phyloP scores from a whole-genome alignment of 2,797 vertebrate species.

The Notolepis coatsorum region DNA sequence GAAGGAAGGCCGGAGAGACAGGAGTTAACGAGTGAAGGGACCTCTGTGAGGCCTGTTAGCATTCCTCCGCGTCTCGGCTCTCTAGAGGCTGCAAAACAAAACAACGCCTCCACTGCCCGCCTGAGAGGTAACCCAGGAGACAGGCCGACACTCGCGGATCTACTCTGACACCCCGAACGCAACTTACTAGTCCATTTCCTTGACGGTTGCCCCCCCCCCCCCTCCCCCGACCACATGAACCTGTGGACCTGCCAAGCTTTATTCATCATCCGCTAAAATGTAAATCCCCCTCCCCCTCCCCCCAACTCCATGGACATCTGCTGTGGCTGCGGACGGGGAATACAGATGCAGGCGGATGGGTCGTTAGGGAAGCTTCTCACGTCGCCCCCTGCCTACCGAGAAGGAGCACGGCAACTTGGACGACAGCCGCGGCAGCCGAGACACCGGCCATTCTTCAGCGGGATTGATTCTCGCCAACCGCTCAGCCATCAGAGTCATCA shows the following conservation, averaged over 20 bases:
- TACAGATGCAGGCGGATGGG: constrained; percentile 56
- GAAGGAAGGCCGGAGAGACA: constrained; percentile 1
- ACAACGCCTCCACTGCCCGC: too few species aligned
- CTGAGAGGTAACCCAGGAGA: too few species aligned
- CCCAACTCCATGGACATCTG: constrained; percentile 65
- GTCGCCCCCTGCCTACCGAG: constrained; percentile 42
- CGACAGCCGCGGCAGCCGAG: constrained; percentile 51
- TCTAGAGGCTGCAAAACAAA: too few species aligned
- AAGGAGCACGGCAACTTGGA: constrained; percentile 65
- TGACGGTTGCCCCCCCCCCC: constrained; percentile 34
- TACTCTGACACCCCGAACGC: constrained; percentile 22
- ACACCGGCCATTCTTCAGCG: constrained; percentile 70
- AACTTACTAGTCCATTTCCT: constrained; percentile 15
- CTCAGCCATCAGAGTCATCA: constrained; percentile 71
- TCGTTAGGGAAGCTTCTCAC: constrained; percentile 65
- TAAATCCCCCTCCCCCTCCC: constrained; percentile 47
- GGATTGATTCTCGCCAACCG: constrained; percentile 73
- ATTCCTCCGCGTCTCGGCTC: too few species aligned
- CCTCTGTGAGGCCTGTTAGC: too few species aligned
- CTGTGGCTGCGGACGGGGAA: constrained; percentile 47
- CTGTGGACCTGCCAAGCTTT: constrained; percentile 61
- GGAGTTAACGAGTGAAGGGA: too few species aligned
- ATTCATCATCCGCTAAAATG: constrained; percentile 58
- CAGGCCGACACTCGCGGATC: background rate
- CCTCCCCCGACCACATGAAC: constrained; percentile 50